These are phyloP conservation scores for Ypsolopha scabrella DNA, from an alignment of 2,888 invertebrate genomes.

Conservation along the genomic window DNA sequence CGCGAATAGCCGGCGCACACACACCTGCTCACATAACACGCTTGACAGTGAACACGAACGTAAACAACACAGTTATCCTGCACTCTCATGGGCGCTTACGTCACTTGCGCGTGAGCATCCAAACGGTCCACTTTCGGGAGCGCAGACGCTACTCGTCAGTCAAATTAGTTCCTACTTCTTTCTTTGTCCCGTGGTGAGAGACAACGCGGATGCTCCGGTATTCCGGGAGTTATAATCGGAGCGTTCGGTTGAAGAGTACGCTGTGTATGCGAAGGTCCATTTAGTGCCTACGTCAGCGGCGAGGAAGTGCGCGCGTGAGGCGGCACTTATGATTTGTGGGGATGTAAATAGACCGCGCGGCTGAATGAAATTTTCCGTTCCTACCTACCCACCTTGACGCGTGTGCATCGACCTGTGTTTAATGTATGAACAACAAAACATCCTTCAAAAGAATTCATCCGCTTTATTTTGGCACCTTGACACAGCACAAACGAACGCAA, in stretches of 20 bases:
- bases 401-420: slow-evolving; percentile 58
- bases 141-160: neutral
- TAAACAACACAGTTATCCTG: slow-evolving; percentile 36
- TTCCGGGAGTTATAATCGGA: slow-evolving; percentile 32
- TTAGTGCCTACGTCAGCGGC: slow-evolving; percentile 32
- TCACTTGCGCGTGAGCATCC: neutral
- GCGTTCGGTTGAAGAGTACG: neutral
- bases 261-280: slow-evolving; percentile 38
- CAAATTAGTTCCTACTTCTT: slow-evolving; percentile 11
- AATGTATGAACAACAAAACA: slow-evolving; percentile 15
- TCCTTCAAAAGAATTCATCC: neutral
- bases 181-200: slow-evolving; percentile 22
- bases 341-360: slow-evolving; percentile 60
- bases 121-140: neutral
- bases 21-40: slow-evolving; percentile 62
- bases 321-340: slow-evolving; percentile 49
- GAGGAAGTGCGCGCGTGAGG: slow-evolving; percentile 50
- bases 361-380: slow-evolving; percentile 62
- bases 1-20: slow-evolving; percentile 16
- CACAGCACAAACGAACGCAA: slow-evolving; percentile 20
- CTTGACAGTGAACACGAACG: slow-evolving; percentile 60
- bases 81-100: slow-evolving; percentile 15
- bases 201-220: slow-evolving; percentile 34
- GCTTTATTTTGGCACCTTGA: slow-evolving; percentile 19
- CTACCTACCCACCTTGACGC: slow-evolving; percentile 45